These are phyloP conservation scores for Anomalospiza imberbis DNA, from an alignment of 2,797 vertebrate genomes.

Conservation along the genomic window DNA sequence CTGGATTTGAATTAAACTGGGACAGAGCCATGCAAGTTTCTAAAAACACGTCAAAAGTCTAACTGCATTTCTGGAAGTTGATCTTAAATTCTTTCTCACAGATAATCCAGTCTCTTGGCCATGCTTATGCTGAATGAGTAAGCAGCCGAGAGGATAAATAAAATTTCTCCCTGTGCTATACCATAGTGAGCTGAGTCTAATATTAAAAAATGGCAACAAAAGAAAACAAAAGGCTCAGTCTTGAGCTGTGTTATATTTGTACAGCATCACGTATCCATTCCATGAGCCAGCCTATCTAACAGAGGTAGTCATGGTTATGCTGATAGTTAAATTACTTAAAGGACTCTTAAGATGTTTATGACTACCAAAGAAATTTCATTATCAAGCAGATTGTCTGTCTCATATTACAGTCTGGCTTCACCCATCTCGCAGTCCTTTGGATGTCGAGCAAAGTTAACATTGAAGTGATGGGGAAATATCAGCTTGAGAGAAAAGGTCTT, in stretches of 20 bases:
- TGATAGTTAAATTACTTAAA: constrained; percentile 65
- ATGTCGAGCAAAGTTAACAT: constrained; percentile 68
- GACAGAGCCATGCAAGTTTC: constrained; percentile 31
- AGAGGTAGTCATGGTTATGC: constrained; percentile 45
- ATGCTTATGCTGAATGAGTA: constrained; percentile 31
- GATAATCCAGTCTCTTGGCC: constrained; percentile 58
- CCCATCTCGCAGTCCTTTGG: constrained; percentile 62
- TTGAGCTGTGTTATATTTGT: background rate
- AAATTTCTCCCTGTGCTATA: constrained; percentile 34
- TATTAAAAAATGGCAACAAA: constrained; percentile 10
- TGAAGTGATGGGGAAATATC: constrained; percentile 69
- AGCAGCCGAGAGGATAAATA: constrained; percentile 26
- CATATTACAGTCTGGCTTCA: constrained; percentile 62
- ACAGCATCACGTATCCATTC: background rate
- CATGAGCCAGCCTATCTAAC: constrained; percentile 33
- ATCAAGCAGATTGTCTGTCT: constrained; percentile 68
- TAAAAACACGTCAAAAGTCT: constrained; percentile 41
- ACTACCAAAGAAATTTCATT: constrained; percentile 67
- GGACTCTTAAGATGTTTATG: constrained; percentile 67
- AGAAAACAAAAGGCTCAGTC: background rate
- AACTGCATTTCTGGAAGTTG: constrained; percentile 40
- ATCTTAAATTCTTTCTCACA: constrained; percentile 53
- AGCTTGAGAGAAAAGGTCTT: constrained; percentile 74
- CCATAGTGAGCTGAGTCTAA: background rate
- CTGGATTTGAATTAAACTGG: constrained; percentile 42